Evolutionary conservation across 2,888 invertebrate genomes (phyloP).

Genomic region (Mellilla xanthometata): DNA sequence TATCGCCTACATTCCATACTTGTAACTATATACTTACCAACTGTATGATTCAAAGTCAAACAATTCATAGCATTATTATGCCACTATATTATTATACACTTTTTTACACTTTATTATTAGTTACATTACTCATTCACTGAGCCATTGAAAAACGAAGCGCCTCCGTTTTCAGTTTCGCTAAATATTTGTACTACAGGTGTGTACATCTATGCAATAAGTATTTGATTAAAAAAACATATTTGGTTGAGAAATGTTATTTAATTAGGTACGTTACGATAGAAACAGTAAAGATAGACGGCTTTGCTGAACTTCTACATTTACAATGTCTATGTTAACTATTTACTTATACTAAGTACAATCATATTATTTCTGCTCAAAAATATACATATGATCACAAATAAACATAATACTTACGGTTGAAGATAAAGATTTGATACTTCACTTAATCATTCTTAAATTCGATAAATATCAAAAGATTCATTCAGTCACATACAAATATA

Average conservation of each 20-base stretch:
- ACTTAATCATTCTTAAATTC: slow-evolving; percentile 8
- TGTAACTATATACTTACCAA: no score
- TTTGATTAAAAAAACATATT: background rate
- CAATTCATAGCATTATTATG: no score
- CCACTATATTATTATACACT: no score
- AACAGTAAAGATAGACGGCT: slow-evolving; percentile 2
- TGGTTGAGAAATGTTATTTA: no score
- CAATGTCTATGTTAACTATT: slow-evolving; percentile 13
- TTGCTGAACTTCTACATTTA: background rate
- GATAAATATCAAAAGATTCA: slow-evolving; percentile 10
- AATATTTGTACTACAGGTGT: no score
- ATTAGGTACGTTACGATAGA: background rate
- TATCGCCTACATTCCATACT: no score
- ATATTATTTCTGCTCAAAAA: slow-evolving; percentile 49
- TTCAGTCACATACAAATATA: slow-evolving; percentile 12
- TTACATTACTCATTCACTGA: no score
- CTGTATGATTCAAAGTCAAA: no score
- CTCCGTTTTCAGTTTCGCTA: no score
- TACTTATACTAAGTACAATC: slow-evolving; percentile 34
- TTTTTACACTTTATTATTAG: no score
- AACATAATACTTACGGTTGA: slow-evolving; percentile 36
- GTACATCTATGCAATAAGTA: no score
- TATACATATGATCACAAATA: slow-evolving; percentile 25
- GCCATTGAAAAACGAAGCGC: no score
- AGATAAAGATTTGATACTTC: background rate